A percentile compares a stretch with the other conserved stretches of the same genome.
These are phyloP conservation scores for Eristalis pertinax DNA, from an alignment of 2,888 invertebrate genomes.

Conservation along the genomic window DNA sequence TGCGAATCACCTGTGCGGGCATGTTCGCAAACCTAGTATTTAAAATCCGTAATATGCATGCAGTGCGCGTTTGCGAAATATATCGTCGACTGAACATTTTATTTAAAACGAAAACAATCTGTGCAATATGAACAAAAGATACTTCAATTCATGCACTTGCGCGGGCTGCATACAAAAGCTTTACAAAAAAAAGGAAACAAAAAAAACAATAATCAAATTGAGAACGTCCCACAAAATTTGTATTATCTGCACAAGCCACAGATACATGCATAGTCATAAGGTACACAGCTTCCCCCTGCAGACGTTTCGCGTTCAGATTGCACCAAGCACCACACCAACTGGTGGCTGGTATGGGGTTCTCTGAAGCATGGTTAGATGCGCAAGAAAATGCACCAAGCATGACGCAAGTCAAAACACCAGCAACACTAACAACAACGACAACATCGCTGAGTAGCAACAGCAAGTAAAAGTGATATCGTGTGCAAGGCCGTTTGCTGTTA, in stretches of 20 bases:
- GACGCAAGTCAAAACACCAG: constrained; percentile 64
- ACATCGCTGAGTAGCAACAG: constrained; percentile 47
- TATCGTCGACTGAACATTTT: constrained; percentile 48
- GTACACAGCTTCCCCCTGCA: neutral
- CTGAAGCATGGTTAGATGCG: constrained; percentile 73
- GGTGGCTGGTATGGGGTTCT: constrained; percentile 43
- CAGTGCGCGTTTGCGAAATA: constrained; percentile 54
- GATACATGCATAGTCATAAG: neutral
- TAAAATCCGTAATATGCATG: constrained; percentile 62
- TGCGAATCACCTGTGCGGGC: constrained; percentile 29
- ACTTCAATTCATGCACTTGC: constrained; percentile 11
- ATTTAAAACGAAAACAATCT: constrained; percentile 59
- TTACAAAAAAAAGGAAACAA: neutral
- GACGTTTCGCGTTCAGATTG: neutral
- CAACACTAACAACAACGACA: constrained; percentile 31
- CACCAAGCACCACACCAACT: neutral
- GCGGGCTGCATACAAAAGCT: neutral
- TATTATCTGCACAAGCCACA: constrained; percentile 29
- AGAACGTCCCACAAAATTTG: constrained; percentile 59
- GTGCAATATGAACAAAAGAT: constrained; percentile 69
- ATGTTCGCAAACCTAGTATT: constrained; percentile 28
- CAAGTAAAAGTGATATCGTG: constrained; percentile 74
- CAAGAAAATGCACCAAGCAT: constrained; percentile 73
- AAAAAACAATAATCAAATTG: constrained; percentile 29
- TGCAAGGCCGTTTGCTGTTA: constrained; percentile 74